phyloP scores from a whole-genome alignment of 2,113 vertebrate species.

The Ceyx margarethae region DNA sequence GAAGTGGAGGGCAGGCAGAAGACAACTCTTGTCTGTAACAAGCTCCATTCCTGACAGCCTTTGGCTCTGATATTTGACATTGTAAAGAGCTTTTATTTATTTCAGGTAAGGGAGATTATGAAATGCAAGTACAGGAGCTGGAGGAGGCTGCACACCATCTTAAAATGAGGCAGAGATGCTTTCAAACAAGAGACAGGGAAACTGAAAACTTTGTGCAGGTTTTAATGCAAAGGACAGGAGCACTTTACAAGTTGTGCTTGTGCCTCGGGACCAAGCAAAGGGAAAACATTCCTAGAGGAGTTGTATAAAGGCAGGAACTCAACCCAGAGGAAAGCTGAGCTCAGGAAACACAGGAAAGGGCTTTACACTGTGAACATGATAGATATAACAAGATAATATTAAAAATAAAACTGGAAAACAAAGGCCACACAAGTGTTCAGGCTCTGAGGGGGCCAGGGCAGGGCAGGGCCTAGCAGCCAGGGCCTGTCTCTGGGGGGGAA shows the following conservation, averaged over 20 bases:
- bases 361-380: not conserved
- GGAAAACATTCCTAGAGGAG: not conserved
- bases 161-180: not conserved
- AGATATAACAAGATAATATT: not conserved
- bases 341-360: not conserved
- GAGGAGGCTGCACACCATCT: not conserved
- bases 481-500: rapidly evolving
- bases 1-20: not conserved
- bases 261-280: not conserved
- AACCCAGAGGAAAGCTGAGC: not conserved
- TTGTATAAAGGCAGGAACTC: not conserved
- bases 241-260: not conserved
- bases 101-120: constrained; percentile 4
- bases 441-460: rapidly evolving
- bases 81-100: constrained; percentile 50
- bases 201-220: not conserved
- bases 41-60: constrained; percentile 16
- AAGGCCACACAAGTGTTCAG: not conserved
- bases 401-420: not conserved
- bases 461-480: not conserved
- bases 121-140: constrained; percentile 20
- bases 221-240: not conserved
- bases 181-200: not conserved
- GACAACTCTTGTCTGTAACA: constrained; percentile 33
- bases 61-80: constrained; percentile 34